Evolutionary conservation across 2,797 vertebrate genomes (phyloP), one percentile per base, ranked within the genome.

Genomic region (Sebastes ruberrimus): DNA sequence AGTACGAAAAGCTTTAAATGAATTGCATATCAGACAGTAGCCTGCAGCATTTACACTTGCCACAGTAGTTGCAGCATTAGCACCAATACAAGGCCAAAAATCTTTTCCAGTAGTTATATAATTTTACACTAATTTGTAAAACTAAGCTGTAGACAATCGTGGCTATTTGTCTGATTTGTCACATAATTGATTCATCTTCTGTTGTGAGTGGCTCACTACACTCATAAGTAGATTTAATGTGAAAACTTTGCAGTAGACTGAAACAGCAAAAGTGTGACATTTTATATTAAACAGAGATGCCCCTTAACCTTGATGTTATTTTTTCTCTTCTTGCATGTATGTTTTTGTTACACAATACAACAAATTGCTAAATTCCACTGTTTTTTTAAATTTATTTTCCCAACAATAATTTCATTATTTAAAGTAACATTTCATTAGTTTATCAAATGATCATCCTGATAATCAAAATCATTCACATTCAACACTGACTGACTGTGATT

Each of bases 211-310:
- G 38, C 18, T 67, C 57, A 10, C 7, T 11, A 4, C 42, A 60
- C 7, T 82, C 22, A 42, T 18, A 33, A 20, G 18, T 55, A 35
- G 27, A 81, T 84, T 72, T 38, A 80, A 83, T 86, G 70, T 76
- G 75, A 86, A 65, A 33, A 14, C 30, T 55, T 10, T 78, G 13
- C 42, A 77, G 68, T 52, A 62, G 38, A 81, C 9, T 35, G 64
- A 83, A 25, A 80, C 22, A 7, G 9, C 28, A 77, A n/a, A 78
- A 9, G 18, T 71, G 60, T 75, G 59, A 70, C 63, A 60, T 87
- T 86, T 90, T 85, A 75, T 89, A 91, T 79, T 85, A 86, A 88
- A 87, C 18, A 23, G 16, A 73, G 42, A 83, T 75, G 55, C 59
- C 33, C 63, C 74, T 78, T 59, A 30, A 74, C 11, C 30, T 27